Conservation (phyloP, 2,113 vertebrate species). For the Misgurnus mizolepis region DNA sequence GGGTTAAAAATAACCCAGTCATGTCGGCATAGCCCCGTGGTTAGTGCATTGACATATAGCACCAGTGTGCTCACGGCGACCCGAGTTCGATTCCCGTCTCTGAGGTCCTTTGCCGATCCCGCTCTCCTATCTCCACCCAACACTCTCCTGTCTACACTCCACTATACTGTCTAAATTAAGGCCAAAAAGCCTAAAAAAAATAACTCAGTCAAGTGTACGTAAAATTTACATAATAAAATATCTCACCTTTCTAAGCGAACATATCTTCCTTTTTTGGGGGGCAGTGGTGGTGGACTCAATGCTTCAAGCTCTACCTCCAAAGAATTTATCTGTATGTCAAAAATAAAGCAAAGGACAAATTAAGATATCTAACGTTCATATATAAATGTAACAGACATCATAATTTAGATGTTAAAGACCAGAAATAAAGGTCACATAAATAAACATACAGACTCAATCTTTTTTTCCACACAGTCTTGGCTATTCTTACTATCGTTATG, state of each 20-base stretch:
- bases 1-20: no score
- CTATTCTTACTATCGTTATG: neutral
- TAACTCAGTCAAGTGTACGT: no score
- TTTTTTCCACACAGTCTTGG: neutral
- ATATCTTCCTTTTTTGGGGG: conserved; percentile 10
- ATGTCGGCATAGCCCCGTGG: no score
- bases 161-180: no score
- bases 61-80: no score
- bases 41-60: no score
- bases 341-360: neutral
- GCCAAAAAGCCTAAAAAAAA: no score
- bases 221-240: neutral
- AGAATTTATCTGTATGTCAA: neutral
- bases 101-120: no score
- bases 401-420: neutral
- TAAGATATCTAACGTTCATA: neutral
- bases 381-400: neutral
- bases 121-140: no score
- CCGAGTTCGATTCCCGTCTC: no score
- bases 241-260: conserved; percentile 16
- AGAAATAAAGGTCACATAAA: neutral
- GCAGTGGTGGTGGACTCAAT: conserved; percentile 16
- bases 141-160: no score
- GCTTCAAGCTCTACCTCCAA: neutral
- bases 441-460: conserved; percentile 6